Percentiles rank a stretch among this genome's conserved stretches.
phyloP scores from a whole-genome alignment of 2,888 invertebrate genomes.

The Aspidiotus destructor region DNA sequence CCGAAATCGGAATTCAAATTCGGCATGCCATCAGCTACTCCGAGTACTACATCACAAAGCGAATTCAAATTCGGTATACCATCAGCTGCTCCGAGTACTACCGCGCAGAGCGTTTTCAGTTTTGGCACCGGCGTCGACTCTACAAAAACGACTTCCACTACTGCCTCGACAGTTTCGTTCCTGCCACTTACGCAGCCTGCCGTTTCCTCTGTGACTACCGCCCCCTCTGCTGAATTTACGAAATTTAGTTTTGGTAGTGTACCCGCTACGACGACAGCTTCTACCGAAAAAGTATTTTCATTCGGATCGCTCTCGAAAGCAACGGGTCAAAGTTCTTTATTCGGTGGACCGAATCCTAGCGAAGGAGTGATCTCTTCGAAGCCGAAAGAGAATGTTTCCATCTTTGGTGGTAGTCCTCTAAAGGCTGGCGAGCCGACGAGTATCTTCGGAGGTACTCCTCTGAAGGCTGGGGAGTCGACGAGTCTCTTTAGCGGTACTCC shows the following conservation, averaged over 20 bases:
- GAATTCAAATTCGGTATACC: conserved; percentile 8
- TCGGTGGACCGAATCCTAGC: background rate
- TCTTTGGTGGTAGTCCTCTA: background rate
- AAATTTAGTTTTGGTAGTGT: background rate
- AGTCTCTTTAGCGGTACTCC: too few relatives aligned
- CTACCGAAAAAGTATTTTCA: background rate
- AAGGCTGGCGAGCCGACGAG: too few relatives aligned
- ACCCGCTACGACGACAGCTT: background rate
- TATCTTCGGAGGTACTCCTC: too few relatives aligned
- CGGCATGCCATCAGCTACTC: conserved; percentile 7
- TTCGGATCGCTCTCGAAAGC: conserved; percentile 1
- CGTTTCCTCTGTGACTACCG: background rate
- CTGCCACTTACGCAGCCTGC: too few relatives aligned
- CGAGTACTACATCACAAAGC: background rate
- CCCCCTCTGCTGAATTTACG: background rate
- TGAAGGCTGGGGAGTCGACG: too few relatives aligned
- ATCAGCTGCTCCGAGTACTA: background rate
- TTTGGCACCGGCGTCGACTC: conserved; percentile 14
- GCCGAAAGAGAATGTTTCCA: background rate
- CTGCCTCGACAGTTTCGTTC: background rate
- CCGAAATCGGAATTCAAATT: conserved; percentile 15
- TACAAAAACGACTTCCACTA: background rate
- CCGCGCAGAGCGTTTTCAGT: conserved; percentile 8
- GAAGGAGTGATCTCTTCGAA: too few relatives aligned
- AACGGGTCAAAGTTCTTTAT: too few relatives aligned